A percentile compares a stretch with the other conserved stretches of the same genome.
Conservation (phyloP, 2,888 invertebrate genomes). For the Rhingia rostrata region DNA sequence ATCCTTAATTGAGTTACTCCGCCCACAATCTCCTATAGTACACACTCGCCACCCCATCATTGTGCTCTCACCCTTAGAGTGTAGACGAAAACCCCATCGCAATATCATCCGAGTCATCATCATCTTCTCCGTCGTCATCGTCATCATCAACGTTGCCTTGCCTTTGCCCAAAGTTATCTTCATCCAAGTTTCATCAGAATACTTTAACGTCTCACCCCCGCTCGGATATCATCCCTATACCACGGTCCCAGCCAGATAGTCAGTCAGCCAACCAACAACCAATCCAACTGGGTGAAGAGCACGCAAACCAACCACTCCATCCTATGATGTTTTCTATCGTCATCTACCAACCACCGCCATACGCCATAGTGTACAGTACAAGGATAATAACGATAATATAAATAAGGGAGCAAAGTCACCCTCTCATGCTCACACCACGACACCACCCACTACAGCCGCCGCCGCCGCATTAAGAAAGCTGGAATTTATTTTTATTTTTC, state of each 20-base stretch:
- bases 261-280: slow-evolving; percentile 71
- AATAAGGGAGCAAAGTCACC: slow-evolving; percentile 77
- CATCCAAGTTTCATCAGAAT: slow-evolving; percentile 73
- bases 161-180: slow-evolving; percentile 72
- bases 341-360: slow-evolving; percentile 61
- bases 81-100: slow-evolving; percentile 77
- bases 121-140: slow-evolving; percentile 62
- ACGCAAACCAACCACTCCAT: slow-evolving; percentile 46
- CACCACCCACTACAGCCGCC: slow-evolving; percentile 47
- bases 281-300: slow-evolving; percentile 56
- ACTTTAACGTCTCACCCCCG: slow-evolving; percentile 58
- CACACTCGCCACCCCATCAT: slow-evolving; percentile 36
- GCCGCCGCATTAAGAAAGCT: slow-evolving; percentile 53
- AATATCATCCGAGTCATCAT: slow-evolving; percentile 71
- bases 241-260: slow-evolving; percentile 34
- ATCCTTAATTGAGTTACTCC: slow-evolving; percentile 84
- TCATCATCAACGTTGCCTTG: slow-evolving; percentile 72
- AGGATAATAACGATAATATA: slow-evolving; percentile 81
- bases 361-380: slow-evolving; percentile 77
- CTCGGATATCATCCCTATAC: neutral
- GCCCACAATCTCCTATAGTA: slow-evolving; percentile 78
- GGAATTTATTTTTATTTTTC: slow-evolving; percentile 42
- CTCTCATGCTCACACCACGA: slow-evolving; percentile 61
- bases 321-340: slow-evolving; percentile 63
- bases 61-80: slow-evolving; percentile 7